Evolutionary conservation across 1,140 invertebrate genomes (phyloP), one percentile per base, ranked within the genome.

Genomic region (Belonocnema kinseyi): DNA sequence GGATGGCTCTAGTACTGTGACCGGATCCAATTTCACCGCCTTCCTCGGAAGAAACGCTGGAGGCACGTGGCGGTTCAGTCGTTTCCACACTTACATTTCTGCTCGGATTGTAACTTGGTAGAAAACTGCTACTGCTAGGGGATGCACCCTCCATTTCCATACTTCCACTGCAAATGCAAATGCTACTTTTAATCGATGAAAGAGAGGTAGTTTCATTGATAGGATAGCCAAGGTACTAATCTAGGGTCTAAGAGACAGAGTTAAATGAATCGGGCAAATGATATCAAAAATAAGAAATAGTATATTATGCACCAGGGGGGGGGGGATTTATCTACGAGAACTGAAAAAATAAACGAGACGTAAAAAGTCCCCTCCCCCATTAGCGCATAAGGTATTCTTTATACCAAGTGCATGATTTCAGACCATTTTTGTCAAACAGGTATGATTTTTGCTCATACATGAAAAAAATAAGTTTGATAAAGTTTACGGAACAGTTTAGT

Each of bases 91-190:
- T 93, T 6, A 93, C 88, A 74, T 92, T 93, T 81, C 93, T 89
- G 72, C 92, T 92, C 0, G 88, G 84, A 77, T 90, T 91, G 76
- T 92, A 90, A 82, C 91, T 92, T 10, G 89, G 89, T 50, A 91
- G 71, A 78, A 91, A 91, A 51, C 82, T 91, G 54, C 87, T 91
- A 76, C 92, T 92, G 73, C 92, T 88, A 7, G 92, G 92, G 50
- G 92, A 93, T 10, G 89, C 89, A 50, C 92, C 94, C 84, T 95
- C 95, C 94, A 95, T 95, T 85, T 96, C 95, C 74, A 96, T 93
- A 52, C 94, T 95, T 79, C 95, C 95, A 85, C 95, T 95, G 77
- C 21, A 89, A 90, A 87, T 70, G 78, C 70, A 80, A 79, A 73
- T 46, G 46, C 50, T 50, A 51, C 16, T 54, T 54, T 54, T 17